These are phyloP conservation scores for Aythya baeri DNA, from an alignment of 2,113 vertebrate genomes.

Conservation along the genomic window DNA sequence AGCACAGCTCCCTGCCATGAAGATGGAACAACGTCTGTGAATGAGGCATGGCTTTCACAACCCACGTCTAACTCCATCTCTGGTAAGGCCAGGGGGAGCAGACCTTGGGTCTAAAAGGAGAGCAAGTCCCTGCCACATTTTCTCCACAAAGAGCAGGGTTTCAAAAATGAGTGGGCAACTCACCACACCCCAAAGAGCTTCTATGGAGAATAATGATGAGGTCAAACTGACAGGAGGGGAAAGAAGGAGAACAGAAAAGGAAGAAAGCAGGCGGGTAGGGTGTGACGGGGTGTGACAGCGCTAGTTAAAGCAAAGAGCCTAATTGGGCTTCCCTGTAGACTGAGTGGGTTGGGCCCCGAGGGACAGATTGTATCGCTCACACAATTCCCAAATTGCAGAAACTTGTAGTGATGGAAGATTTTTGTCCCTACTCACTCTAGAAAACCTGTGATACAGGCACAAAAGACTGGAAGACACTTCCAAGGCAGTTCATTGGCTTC, in stretches of 20 bases:
- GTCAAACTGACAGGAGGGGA: background rate
- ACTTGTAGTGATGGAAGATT: background rate
- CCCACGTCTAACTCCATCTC: background rate
- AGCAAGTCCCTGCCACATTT: background rate
- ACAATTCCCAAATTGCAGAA: slow-evolving; percentile 40
- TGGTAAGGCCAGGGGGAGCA: background rate
- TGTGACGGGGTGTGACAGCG: background rate
- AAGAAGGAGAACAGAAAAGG: background rate
- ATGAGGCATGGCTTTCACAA: background rate
- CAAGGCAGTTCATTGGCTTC: background rate
- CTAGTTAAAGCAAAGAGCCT: background rate
- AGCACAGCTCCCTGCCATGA: background rate
- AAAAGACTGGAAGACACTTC: background rate
- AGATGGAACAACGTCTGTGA: background rate
- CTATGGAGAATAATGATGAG: background rate
- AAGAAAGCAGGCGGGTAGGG: background rate
- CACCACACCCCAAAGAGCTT: background rate
- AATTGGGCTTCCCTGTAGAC: slow-evolving; percentile 32
- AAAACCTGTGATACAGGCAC: background rate
- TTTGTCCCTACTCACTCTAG: background rate
- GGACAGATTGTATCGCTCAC: slow-evolving; percentile 33
- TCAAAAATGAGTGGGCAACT: background rate
- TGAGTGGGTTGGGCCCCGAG: slow-evolving; percentile 41
- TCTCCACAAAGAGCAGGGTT: background rate
- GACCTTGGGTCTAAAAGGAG: background rate